Evolutionary conservation across 2,797 vertebrate species (phyloP).

Genomic region (Remorina albescens): DNA sequence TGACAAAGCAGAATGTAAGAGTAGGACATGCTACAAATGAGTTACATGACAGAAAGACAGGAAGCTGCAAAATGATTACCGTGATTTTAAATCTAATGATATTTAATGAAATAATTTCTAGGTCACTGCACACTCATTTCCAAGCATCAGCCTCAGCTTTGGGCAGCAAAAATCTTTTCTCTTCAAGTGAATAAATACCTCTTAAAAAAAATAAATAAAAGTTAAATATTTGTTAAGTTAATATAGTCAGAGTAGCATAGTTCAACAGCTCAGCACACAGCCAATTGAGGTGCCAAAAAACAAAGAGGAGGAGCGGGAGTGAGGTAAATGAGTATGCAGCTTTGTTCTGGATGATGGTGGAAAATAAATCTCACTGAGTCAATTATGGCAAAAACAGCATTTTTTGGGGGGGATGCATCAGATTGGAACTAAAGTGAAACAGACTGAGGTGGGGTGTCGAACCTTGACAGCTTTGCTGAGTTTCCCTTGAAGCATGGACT

Average conservation of each 20-base stretch:
- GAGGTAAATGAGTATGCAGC: slow-evolving; percentile 86
- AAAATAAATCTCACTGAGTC: slow-evolving; percentile 73
- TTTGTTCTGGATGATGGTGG: slow-evolving; percentile 69
- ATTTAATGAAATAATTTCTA: slow-evolving; percentile 63
- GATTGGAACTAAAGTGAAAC: slow-evolving; percentile 90
- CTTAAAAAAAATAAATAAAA: not conserved
- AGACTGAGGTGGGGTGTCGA: slow-evolving; percentile 90
- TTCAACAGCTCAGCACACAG: slow-evolving; percentile 41
- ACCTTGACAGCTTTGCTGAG: slow-evolving; percentile 99
- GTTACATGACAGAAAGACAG: slow-evolving; percentile 63
- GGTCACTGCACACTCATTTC: slow-evolving; percentile 86
- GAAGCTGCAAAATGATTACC: slow-evolving; percentile 60
- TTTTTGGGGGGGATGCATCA: slow-evolving; percentile 82
- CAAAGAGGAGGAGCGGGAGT: slow-evolving; percentile 27
- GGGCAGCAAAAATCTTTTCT: slow-evolving; percentile 9
- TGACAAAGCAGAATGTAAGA: slow-evolving; percentile 66
- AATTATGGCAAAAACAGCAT: slow-evolving; percentile 71
- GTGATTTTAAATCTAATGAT: slow-evolving; percentile 75
- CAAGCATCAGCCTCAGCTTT: slow-evolving; percentile 48
- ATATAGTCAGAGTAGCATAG: slow-evolving; percentile 34
- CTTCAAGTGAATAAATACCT: slow-evolving; percentile 12
- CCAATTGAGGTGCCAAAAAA: slow-evolving; percentile 64
- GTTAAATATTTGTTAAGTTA: slow-evolving; percentile 25
- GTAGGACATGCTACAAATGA: slow-evolving; percentile 71
- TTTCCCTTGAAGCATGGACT: slow-evolving; percentile 99